Conservation (phyloP, 2,797 vertebrate species). For the Loris lydekkerianus region DNA sequence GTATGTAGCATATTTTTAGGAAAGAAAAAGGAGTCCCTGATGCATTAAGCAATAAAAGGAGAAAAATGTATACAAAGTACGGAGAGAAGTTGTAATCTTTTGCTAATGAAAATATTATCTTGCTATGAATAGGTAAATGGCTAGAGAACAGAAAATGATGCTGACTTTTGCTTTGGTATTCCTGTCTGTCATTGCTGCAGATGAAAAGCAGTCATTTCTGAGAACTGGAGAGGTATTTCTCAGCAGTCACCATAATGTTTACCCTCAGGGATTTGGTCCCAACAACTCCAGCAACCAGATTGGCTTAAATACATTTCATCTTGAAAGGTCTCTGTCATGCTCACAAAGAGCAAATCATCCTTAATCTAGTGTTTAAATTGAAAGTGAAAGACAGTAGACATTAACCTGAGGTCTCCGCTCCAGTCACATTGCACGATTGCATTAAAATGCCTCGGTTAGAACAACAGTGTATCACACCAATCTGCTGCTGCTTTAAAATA, state of each 20-base stretch:
- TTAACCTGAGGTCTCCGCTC: conserved; percentile 71
- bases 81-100: not conserved
- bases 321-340: conserved; percentile 80
- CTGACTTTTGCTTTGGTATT: conserved; percentile 11
- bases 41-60: not conserved
- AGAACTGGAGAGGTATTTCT: conserved; percentile 71
- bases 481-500: conserved; percentile 35
- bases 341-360: conserved; percentile 81
- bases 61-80: not conserved
- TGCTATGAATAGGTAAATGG: conserved; percentile 11
- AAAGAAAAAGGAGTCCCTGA: not conserved
- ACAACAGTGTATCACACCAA: not conserved
- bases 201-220: not conserved
- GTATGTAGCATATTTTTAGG: not conserved
- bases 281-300: conserved; percentile 74
- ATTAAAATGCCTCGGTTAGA: conserved; percentile 50
- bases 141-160: not conserved
- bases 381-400: conserved; percentile 72
- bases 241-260: not conserved
- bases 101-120: not conserved
- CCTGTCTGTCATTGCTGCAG: conserved; percentile 15
- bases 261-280: conserved; percentile 66
- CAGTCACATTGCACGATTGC: not conserved
- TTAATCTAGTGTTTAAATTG: conserved; percentile 81
- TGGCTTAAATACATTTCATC: conserved; percentile 79